Conservation (phyloP, 2,888 invertebrate genomes). For the Tridacna gigas region DNA sequence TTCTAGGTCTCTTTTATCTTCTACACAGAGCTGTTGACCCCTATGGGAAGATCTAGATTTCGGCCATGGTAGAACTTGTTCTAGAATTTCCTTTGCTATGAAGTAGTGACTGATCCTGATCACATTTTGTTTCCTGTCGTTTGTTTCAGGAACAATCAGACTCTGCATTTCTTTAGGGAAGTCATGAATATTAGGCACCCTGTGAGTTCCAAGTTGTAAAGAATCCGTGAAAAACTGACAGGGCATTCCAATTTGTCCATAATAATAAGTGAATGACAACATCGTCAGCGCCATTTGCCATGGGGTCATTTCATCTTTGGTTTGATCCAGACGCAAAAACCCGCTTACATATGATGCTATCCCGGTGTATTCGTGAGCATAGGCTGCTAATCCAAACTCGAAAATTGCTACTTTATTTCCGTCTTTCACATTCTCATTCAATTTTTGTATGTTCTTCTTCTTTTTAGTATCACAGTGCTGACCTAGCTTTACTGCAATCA, state of each 20-base stretch:
- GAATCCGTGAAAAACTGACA: constrained; percentile 58
- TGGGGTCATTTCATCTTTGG: constrained; percentile 31
- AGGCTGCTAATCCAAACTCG: constrained; percentile 66
- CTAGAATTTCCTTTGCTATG: constrained; percentile 67
- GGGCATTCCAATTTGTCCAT: constrained; percentile 64
- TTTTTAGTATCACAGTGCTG: constrained; percentile 1
- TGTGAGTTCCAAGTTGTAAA: background rate
- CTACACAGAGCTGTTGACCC: constrained; percentile 7
- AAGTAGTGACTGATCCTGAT: constrained; percentile 65
- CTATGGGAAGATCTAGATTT: background rate
- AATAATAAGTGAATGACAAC: constrained; percentile 65
- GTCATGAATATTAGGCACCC: constrained; percentile 4
- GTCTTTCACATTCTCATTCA: background rate
- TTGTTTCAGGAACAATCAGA: constrained; percentile 33
- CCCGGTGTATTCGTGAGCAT: constrained; percentile 61
- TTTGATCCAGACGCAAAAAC: constrained; percentile 51
- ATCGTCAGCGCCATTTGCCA: constrained; percentile 59
- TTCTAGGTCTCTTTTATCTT: constrained; percentile 30
- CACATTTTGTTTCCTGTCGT: constrained; percentile 44
- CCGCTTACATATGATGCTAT: constrained; percentile 63
- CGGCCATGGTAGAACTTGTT: constrained; percentile 48
- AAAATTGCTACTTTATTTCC: constrained; percentile 34
- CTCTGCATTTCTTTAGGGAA: constrained; percentile 19
- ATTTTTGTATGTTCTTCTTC: background rate
- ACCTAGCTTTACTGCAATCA: background rate